phyloP scores from a whole-genome alignment of 1,140 invertebrate species.

The Drosophila repletoides region DNA sequence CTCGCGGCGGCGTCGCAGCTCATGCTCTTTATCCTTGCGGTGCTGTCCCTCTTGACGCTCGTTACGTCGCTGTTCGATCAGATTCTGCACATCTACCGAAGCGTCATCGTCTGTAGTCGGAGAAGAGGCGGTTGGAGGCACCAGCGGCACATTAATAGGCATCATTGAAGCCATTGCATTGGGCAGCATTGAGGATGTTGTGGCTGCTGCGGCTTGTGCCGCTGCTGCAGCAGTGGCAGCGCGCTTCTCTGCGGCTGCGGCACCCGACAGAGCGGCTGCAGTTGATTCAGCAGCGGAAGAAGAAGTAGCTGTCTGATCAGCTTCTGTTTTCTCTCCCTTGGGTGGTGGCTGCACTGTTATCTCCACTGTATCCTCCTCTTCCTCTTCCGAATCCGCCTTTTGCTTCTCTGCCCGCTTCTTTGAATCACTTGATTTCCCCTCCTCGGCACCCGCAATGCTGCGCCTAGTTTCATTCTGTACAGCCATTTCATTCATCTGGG shows the following conservation, averaged over 20 bases:
- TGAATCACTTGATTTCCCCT: neutral
- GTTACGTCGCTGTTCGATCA: conserved; percentile 10
- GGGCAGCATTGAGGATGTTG: conserved; percentile 4
- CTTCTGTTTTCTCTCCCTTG: neutral
- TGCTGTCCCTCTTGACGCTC: conserved; percentile 47
- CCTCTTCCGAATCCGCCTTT: neutral
- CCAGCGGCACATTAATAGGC: neutral
- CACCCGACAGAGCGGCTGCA: conserved; percentile 1
- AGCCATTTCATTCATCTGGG: no score
- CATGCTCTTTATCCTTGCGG: conserved; percentile 80
- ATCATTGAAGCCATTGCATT: neutral
- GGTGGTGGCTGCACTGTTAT: no score
- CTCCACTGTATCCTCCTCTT: neutral
- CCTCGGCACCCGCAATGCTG: conserved; percentile 51
- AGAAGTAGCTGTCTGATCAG: neutral
- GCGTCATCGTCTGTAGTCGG: neutral
- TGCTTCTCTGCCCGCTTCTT: neutral
- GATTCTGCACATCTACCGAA: conserved; percentile 27
- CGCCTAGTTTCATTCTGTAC: neutral
- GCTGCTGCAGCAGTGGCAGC: neutral
- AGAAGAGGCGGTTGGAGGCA: neutral
- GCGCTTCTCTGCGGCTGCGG: conserved; percentile 22
- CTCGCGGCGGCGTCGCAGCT: conserved; percentile 87
- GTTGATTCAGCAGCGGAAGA: neutral
- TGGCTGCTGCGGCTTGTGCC: neutral